Evolutionary conservation across 1,140 invertebrate species (phyloP).

Genomic region (Cryptotermes secundus): DNA sequence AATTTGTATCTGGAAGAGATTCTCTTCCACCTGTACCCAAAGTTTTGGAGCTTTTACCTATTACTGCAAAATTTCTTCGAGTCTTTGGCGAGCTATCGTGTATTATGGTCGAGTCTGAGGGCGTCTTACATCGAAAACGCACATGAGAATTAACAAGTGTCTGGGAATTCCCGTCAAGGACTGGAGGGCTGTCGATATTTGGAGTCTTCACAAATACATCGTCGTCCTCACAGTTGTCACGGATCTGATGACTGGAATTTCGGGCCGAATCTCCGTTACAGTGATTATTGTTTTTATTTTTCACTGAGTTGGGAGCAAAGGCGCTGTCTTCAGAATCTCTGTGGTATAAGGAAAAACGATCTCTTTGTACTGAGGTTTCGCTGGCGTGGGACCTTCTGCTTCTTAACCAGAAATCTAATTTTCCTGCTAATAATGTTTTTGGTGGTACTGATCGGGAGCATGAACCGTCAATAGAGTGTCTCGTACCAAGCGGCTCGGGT

Average conservation of each 20-base stretch:
- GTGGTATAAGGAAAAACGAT: background rate
- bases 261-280: background rate
- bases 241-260: background rate
- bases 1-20: background rate
- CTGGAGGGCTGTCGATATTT: background rate
- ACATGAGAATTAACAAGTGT: background rate
- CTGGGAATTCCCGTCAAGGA: background rate
- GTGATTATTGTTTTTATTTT: background rate
- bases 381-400: background rate
- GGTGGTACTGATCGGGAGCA: background rate
- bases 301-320: background rate
- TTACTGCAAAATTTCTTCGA: background rate
- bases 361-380: background rate
- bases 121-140: background rate
- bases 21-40: background rate
- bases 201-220: background rate
- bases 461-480: background rate
- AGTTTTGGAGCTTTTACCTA: background rate
- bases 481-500: background rate
- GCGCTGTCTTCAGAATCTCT: background rate
- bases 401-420: background rate
- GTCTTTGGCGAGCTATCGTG: background rate
- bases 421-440: background rate
- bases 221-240: background rate
- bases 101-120: background rate